phyloP scores from a whole-genome alignment of 2,888 invertebrate genomes.

The Nomada ruficornis region DNA sequence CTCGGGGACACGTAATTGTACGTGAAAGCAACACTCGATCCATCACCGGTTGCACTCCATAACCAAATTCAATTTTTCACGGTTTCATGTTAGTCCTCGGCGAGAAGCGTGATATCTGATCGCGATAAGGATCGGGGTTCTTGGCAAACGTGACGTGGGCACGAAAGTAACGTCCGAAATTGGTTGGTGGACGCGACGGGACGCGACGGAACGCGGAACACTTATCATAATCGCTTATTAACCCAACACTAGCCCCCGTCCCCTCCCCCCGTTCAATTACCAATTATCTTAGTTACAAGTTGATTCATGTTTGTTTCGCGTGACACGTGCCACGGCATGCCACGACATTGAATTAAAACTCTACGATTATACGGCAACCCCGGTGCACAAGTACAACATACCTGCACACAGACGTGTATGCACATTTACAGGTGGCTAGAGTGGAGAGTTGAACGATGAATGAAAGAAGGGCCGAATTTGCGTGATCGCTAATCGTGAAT shows the following conservation, averaged over 20 bases:
- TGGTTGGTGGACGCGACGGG: background rate
- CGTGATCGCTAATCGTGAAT: slow-evolving; percentile 70
- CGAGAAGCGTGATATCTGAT: slow-evolving; percentile 28
- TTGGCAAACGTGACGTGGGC: slow-evolving; percentile 10
- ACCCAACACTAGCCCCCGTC: background rate
- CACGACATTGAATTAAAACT: slow-evolving; percentile 44
- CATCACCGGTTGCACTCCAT: slow-evolving; percentile 1
- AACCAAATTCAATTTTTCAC: slow-evolving; percentile 19
- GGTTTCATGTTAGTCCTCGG: slow-evolving; percentile 14
- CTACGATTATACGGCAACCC: background rate
- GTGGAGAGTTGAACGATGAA: slow-evolving; percentile 36
- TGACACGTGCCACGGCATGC: slow-evolving; percentile 22
- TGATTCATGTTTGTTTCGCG: slow-evolving; percentile 56
- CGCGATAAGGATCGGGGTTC: slow-evolving; percentile 27
- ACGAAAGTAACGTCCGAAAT: slow-evolving; percentile 32
- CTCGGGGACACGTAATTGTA: too few relatives aligned
- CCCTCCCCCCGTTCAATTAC: slow-evolving; percentile 27
- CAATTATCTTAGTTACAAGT: slow-evolving; percentile 39
- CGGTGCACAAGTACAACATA: background rate
- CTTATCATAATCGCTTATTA: slow-evolving; percentile 42
- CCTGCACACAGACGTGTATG: background rate
- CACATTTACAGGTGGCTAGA: background rate
- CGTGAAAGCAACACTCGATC: background rate
- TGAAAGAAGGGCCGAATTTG: slow-evolving; percentile 58
- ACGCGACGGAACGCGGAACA: slow-evolving; percentile 10